phyloP scores from a whole-genome alignment of 2,113 vertebrate genomes.

The Hippoglossus stenolepis region DNA sequence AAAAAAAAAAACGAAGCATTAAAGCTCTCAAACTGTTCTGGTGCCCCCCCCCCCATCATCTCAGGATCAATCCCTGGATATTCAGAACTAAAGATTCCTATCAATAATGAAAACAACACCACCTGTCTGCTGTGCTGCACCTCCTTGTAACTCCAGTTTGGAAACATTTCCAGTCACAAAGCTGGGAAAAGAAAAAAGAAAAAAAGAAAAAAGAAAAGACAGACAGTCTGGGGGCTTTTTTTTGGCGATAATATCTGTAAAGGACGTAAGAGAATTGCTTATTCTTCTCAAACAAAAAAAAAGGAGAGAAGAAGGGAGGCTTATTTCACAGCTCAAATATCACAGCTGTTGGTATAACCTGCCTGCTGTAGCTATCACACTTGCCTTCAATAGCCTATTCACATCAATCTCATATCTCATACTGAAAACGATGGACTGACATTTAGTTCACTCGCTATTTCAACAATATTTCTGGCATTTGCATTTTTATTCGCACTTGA shows the following conservation, averaged over 20 bases:
- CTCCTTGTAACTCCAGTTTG: constrained; percentile 16
- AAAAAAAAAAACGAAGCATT: constrained; percentile 41
- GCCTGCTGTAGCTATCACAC: constrained; percentile 68
- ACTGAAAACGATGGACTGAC: constrained; percentile 71
- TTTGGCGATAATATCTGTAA: constrained; percentile 64
- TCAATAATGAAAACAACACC: constrained; percentile 59
- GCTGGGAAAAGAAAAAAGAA: background rate
- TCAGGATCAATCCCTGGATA: constrained; percentile 32
- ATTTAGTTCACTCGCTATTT: constrained; percentile 77
- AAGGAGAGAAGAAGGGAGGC: constrained; percentile 8
- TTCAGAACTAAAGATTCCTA: constrained; percentile 42
- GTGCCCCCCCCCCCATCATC: constrained; percentile 3
- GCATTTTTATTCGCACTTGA: constrained; percentile 76
- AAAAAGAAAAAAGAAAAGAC: background rate
- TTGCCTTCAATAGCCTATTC: constrained; percentile 57
- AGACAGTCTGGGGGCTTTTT: constrained; percentile 58
- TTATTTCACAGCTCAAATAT: constrained; percentile 75
- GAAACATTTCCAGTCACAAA: background rate
- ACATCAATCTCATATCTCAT: constrained; percentile 72
- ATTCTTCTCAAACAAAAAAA: constrained; percentile 32
- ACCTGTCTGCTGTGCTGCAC: constrained; percentile 44
- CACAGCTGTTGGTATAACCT: constrained; percentile 75
- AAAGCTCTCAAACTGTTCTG: constrained; percentile 37
- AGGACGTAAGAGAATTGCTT: constrained; percentile 65
- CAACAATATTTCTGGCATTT: constrained; percentile 77